These are phyloP conservation scores for Lampropteryx suffumata DNA, from an alignment of 2,888 invertebrate genomes.

Conservation along the genomic window DNA sequence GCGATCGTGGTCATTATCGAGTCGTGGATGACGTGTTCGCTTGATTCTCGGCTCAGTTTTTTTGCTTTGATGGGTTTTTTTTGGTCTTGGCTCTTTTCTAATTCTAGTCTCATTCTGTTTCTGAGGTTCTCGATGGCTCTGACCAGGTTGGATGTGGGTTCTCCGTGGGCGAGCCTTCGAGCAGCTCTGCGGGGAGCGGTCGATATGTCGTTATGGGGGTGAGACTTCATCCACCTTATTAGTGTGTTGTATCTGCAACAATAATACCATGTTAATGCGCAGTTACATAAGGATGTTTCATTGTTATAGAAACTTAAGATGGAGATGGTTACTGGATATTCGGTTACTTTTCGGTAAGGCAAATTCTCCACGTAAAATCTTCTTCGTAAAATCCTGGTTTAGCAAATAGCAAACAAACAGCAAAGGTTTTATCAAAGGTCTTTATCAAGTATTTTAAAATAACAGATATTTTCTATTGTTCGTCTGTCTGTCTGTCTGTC, in stretches of 20 bases:
- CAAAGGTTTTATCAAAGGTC: too few species aligned
- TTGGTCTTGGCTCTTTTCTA: not conserved
- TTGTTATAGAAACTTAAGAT: too few species aligned
- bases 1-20: not conserved
- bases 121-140: not conserved
- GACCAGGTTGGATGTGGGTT: not conserved
- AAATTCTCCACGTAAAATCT: too few species aligned
- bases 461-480: too few species aligned
- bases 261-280: too few species aligned
- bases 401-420: too few species aligned
- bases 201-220: constrained; percentile 65
- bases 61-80: not conserved
- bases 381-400: too few species aligned
- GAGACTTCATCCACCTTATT: constrained; percentile 71
- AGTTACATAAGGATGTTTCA: too few species aligned
- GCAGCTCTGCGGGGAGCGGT: constrained; percentile 66
- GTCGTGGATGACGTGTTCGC: not conserved
- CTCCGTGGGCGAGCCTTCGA: constrained; percentile 54
- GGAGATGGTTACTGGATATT: too few species aligned
- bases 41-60: not conserved
- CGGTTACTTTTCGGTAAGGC: too few species aligned
- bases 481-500: too few species aligned
- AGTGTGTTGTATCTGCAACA: constrained; percentile 60
- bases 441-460: too few species aligned
- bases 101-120: not conserved